Conservation (phyloP, 2,888 invertebrate genomes). For the Lasioglossum zephyrum region DNA sequence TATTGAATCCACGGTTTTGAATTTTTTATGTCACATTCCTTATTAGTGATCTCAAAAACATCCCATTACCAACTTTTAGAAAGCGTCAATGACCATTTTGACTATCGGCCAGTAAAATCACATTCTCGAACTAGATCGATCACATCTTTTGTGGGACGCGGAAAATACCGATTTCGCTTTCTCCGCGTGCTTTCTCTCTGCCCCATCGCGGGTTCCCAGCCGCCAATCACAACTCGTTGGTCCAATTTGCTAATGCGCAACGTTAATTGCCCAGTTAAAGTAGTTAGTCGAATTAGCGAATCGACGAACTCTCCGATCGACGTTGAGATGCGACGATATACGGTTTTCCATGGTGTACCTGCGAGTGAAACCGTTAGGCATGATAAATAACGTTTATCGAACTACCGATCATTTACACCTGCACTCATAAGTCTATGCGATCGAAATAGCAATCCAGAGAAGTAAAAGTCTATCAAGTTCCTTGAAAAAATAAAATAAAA, state of each 20-base stretch:
- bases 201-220: constrained; percentile 21
- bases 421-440: neutral
- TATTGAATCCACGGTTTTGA: too few relatives aligned
- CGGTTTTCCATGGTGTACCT: neutral
- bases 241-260: constrained; percentile 69
- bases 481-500: too few relatives aligned
- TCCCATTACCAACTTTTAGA: too few relatives aligned
- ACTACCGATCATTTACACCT: neutral
- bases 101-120: too few relatives aligned
- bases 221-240: constrained; percentile 69
- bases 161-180: constrained; percentile 21
- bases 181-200: neutral
- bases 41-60: too few relatives aligned
- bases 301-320: constrained; percentile 47
- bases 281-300: constrained; percentile 51
- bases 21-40: too few relatives aligned
- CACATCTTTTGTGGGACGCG: neutral
- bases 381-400: neutral
- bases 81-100: too few relatives aligned
- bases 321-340: constrained; percentile 1
- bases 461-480: too few relatives aligned
- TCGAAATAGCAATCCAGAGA: neutral
- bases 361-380: neutral
- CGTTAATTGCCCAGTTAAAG: constrained; percentile 69
- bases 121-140: neutral